phyloP scores from a whole-genome alignment of 2,888 invertebrate species.

The Epsilonema sp. region DNA sequence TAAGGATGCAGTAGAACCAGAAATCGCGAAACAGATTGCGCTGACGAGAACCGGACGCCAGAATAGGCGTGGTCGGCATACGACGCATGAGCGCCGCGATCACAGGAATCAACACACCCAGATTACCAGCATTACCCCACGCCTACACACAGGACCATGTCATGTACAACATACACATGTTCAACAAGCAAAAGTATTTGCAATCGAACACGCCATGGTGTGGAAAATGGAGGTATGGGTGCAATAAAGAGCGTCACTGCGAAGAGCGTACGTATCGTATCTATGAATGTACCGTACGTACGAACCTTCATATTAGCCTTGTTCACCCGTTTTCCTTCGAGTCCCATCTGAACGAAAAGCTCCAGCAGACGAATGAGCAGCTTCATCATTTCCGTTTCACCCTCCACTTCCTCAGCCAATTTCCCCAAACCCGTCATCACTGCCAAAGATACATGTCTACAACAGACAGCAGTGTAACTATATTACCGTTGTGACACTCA shows the following conservation, averaged over 20 bases:
- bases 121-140: constrained; percentile 81
- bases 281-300: no score
- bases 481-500: not conserved
- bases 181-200: not conserved
- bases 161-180: no score
- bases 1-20: constrained; percentile 96
- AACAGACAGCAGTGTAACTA: constrained; percentile 4
- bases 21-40: constrained; percentile 96
- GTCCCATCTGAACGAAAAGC: constrained; percentile 84
- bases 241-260: no score
- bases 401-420: constrained; percentile 78
- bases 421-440: constrained; percentile 90
- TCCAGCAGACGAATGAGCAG: constrained; percentile 53
- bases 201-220: not conserved
- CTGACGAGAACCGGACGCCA: constrained; percentile 63
- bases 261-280: no score
- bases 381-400: constrained; percentile 40
- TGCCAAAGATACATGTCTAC: constrained; percentile 65
- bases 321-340: constrained; percentile 84
- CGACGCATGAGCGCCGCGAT: constrained; percentile 68
- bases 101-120: constrained; percentile 91
- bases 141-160: constrained; percentile 54
- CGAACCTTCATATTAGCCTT: no score
- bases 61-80: constrained; percentile 69
- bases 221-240: not conserved